Evolutionary conservation across 2,113 vertebrate species (phyloP), one percentile per base, ranked within the genome.

Genomic region (Ageneiosus marmoratus): DNA sequence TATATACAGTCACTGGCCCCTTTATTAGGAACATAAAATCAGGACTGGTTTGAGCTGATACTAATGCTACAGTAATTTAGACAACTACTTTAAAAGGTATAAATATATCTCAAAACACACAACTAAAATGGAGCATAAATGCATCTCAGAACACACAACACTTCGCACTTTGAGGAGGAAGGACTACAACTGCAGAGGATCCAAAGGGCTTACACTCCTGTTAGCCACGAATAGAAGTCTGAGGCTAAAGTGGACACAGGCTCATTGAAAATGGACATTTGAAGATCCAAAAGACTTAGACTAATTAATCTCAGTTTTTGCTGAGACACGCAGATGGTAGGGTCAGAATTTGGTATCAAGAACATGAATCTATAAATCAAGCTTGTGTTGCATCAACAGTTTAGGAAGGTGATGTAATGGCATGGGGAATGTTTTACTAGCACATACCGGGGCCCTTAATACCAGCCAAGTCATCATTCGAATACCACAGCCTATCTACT

Each of bases 11-110:
- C 16, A 34, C 46, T 44, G 20, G 53, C 58, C 22, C 16, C 24
- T 76, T 76, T 76, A 24, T 55, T 55, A 76, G 50, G 29, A 74
- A 74, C 46, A 53, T 73, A 29, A 73, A 50, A 29, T 50, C 46
- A 50, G 48, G 22, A 41, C 22, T 37, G 32, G 32, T 37, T 67
- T 67, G 63, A 22, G 34, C 16, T 69, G 65, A 69, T 34, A 11
- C 18, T 32, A 37, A 67, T 8, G 63, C 32, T 69, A 27, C 44
- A 73, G 44, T 73, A 27, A 73, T 48, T 73, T 6, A 48, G 5
- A 48, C 24, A 27, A 73, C n/a, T 73, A 15, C 62, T 20, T 46
- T 46, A n/a, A 72, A 20, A 3, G 5, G 20, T 9, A 29, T 7
- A 4, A 10, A 74, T 50, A 15, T 16, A 73, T 29, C 15, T 27